These are phyloP conservation scores for Drosophila putrida DNA, from an alignment of 2,888 invertebrate species.

Conservation along the genomic window DNA sequence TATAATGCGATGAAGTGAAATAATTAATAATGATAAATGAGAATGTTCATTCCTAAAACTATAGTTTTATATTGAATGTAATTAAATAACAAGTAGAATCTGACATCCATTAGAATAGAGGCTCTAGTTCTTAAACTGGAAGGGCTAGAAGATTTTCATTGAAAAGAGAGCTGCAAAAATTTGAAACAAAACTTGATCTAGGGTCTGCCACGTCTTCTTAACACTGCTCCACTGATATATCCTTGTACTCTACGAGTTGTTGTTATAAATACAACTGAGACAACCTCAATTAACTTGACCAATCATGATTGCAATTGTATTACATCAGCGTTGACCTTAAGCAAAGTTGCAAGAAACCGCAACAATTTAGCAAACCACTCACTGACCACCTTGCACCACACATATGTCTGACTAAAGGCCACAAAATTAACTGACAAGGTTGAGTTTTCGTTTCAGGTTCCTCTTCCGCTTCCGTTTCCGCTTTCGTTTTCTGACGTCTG, in stretches of 20 bases:
- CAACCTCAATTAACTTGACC: neutral
- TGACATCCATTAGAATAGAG: too few species aligned
- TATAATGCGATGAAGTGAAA: neutral
- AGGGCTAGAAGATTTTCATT: too few species aligned
- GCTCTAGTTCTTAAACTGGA: too few species aligned
- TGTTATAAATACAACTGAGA: neutral
- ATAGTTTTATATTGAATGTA: too few species aligned
- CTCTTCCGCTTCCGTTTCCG: conserved; percentile 8
- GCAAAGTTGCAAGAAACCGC: neutral
- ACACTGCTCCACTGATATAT: neutral
- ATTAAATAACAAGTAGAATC: too few species aligned
- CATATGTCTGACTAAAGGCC: conserved; percentile 1
- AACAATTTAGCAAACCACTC: conserved; percentile 1
- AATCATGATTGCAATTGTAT: conserved; percentile 12
- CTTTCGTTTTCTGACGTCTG: conserved; percentile 8
- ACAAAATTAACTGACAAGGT: conserved; percentile 16
- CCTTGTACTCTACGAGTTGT: neutral
- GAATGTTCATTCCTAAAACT: neutral
- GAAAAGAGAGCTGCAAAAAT: neutral
- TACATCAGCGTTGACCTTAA: conserved; percentile 11
- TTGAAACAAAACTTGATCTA: neutral
- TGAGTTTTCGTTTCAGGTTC: neutral
- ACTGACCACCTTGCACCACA: neutral
- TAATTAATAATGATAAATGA: neutral
- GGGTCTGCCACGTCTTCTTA: neutral